Evolutionary conservation across 2,888 invertebrate genomes (phyloP).

Genomic region (Cremastinae sp.): DNA sequence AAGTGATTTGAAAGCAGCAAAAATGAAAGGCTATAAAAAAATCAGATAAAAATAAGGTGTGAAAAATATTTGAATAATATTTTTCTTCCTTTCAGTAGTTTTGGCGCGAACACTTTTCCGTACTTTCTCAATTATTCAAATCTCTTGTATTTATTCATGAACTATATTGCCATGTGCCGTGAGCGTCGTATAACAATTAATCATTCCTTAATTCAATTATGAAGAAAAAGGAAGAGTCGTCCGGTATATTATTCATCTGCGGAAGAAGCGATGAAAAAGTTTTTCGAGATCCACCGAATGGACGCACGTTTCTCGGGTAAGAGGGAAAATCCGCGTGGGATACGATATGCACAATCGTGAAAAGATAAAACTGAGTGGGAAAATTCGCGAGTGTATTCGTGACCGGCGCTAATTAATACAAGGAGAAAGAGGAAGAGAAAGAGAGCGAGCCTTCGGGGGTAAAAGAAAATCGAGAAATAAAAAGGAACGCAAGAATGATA

Average conservation of each 20-base stretch:
- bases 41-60: too few species aligned
- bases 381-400: constrained; percentile 37
- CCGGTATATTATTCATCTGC: constrained; percentile 48
- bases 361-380: constrained; percentile 42
- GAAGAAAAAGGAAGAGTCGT: constrained; percentile 12
- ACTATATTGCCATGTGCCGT: background rate
- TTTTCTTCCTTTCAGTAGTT: background rate
- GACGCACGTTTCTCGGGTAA: constrained; percentile 15
- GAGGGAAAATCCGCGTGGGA: constrained; percentile 1
- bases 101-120: background rate
- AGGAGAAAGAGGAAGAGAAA: constrained; percentile 32
- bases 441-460: constrained; percentile 23
- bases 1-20: background rate
- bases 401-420: constrained; percentile 60
- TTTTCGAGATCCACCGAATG: constrained; percentile 33
- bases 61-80: too few species aligned
- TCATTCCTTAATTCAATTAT: constrained; percentile 48
- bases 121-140: constrained; percentile 10
- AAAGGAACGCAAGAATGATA: constrained; percentile 8
- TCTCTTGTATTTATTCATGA: constrained; percentile 11
- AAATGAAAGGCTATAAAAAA: too few species aligned
- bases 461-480: constrained; percentile 15
- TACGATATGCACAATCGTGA: constrained; percentile 31
- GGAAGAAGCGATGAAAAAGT: constrained; percentile 50
- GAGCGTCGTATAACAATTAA: constrained; percentile 40